A percentile compares a stretch with the other conserved stretches of the same genome.
Evolutionary conservation across 1,140 invertebrate genomes (phyloP).

Genomic region (Drosophila navojoa): DNA sequence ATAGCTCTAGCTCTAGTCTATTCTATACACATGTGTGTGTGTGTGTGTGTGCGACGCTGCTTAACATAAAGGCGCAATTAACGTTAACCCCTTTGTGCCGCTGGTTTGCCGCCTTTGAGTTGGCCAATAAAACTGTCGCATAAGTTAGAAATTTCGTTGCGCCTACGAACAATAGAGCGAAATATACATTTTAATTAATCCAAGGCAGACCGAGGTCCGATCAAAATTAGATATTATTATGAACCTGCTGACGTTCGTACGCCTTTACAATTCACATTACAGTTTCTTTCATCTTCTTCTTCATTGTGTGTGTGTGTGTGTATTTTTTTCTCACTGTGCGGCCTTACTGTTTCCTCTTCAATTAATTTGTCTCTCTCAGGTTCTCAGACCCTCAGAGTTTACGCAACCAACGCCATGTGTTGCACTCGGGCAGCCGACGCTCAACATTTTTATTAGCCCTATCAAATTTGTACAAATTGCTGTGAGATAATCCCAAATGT

Average conservation of each 20-base stretch:
- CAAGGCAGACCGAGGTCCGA: not conserved
- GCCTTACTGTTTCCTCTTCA: slow-evolving; percentile 28
- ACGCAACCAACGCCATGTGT: slow-evolving; percentile 58
- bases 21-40: slow-evolving; percentile 20
- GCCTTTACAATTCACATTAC: too few species aligned
- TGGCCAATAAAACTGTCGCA: slow-evolving; percentile 76
- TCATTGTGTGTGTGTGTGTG: too few species aligned
- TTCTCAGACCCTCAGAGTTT: not conserved
- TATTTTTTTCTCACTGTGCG: slow-evolving; percentile 25
- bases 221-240: slow-evolving; percentile 26
- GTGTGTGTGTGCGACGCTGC: slow-evolving; percentile 14
- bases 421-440: slow-evolving; percentile 26
- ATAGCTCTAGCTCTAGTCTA: too few species aligned
- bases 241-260: slow-evolving; percentile 34
- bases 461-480: slow-evolving; percentile 79
- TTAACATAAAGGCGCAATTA: slow-evolving; percentile 79
- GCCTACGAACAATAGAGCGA: slow-evolving; percentile 30
- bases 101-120: slow-evolving; percentile 48
- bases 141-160: slow-evolving; percentile 67
- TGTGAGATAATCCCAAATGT: slow-evolving; percentile 37
- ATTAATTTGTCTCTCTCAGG: slow-evolving; percentile 46
- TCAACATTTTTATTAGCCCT: slow-evolving; percentile 71
- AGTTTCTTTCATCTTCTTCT: not conserved
- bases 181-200: slow-evolving; percentile 60
- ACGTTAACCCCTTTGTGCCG: slow-evolving; percentile 74